Evolutionary conservation across 2,888 invertebrate genomes (phyloP).

Genomic region (Hipparchia sbordonii): DNA sequence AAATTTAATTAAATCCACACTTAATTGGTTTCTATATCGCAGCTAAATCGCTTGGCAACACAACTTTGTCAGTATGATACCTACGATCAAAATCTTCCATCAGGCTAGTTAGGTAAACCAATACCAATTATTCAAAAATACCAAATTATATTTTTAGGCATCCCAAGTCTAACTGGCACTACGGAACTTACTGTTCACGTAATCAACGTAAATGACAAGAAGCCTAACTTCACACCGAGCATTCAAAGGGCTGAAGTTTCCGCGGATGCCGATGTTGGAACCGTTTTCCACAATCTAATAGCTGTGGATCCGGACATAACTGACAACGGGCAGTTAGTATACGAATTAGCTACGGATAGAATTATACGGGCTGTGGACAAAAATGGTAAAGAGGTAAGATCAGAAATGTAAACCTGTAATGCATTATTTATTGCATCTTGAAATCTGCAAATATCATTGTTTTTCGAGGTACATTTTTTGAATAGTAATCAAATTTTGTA

Average conservation of each 20-base stretch:
- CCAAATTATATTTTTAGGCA: slow-evolving; percentile 73
- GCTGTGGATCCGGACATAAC: slow-evolving; percentile 92
- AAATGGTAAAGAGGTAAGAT: slow-evolving; percentile 88
- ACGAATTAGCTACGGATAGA: slow-evolving; percentile 84
- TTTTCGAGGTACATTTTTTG: too few relatives aligned
- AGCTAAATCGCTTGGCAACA: too few relatives aligned
- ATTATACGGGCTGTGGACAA: slow-evolving; percentile 91
- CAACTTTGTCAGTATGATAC: too few relatives aligned
- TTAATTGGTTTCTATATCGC: too few relatives aligned
- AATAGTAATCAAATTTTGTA: too few relatives aligned
- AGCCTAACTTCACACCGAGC: slow-evolving; percentile 90
- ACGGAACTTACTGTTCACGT: slow-evolving; percentile 90
- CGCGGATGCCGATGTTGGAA: slow-evolving; percentile 89
- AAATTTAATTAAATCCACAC: too few relatives aligned
- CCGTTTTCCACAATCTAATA: slow-evolving; percentile 86
- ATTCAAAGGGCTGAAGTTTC: slow-evolving; percentile 91
- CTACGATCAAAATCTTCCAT: too few relatives aligned
- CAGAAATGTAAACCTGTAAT: background rate
- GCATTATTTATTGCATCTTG: too few relatives aligned
- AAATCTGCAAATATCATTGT: too few relatives aligned
- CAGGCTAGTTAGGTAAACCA: background rate
- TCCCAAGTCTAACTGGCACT: slow-evolving; percentile 91
- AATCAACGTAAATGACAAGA: slow-evolving; percentile 93
- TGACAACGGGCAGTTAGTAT: slow-evolving; percentile 86
- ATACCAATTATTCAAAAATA: background rate